A percentile compares a stretch with the other conserved stretches of the same genome.
Conservation (phyloP, 2,113 vertebrate genomes). For the Scomber scombrus region DNA sequence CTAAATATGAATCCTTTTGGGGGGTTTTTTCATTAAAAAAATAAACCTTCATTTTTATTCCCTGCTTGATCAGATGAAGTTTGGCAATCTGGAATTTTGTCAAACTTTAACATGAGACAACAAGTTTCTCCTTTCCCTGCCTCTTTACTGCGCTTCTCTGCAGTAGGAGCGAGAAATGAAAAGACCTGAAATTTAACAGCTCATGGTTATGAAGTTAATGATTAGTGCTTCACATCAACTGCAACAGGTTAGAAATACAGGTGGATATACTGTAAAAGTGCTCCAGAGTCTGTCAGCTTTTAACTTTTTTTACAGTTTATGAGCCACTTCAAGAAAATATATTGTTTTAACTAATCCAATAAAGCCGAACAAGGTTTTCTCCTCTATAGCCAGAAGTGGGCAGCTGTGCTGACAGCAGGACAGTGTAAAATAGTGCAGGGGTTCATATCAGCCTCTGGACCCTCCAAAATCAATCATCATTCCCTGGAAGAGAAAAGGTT, state of each 20-base stretch:
- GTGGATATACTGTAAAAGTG: not conserved
- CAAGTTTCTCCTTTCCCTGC: not conserved
- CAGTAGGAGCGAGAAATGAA: not conserved
- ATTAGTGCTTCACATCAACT: conserved; percentile 7
- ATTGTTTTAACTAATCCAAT: conserved; percentile 23
- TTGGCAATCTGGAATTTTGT: not conserved
- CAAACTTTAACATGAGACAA: not conserved
- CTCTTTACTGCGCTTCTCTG: not conserved
- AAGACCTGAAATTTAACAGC: not conserved
- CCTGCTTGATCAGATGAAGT: not conserved
- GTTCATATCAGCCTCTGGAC: conserved; percentile 30
- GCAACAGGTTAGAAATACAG: not conserved
- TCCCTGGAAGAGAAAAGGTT: conserved; percentile 29
- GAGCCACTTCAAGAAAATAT: not conserved
- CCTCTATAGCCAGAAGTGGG: not conserved
- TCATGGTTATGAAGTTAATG: not conserved
- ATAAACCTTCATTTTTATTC: not conserved
- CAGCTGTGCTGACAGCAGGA: not conserved
- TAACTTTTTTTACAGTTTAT: conserved; percentile 26
- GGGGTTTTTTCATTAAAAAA: not conserved
- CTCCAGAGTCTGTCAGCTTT: conserved; percentile 2
- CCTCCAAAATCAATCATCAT: conserved; percentile 57
- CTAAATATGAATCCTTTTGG: not conserved
- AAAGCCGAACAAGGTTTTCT: conserved; percentile 1
- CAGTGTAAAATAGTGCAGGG: conserved; percentile 18